Conservation (phyloP, 2,888 invertebrate genomes). For the Petrolisthes cinctipes region DNA sequence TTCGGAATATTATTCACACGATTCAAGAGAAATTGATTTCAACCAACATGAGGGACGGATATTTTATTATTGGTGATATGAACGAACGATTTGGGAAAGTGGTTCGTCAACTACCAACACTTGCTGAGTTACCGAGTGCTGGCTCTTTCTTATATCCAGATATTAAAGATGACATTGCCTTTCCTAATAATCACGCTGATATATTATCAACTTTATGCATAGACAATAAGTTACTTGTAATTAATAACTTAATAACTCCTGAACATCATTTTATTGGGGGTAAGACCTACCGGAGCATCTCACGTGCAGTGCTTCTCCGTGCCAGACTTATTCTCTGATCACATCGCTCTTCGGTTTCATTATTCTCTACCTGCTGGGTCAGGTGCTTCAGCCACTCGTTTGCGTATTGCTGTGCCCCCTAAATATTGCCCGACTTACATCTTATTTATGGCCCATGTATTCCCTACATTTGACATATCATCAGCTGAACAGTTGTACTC, state of each 20-base stretch:
- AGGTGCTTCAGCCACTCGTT: too few species aligned
- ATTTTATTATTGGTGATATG: not conserved
- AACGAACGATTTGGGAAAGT: not conserved
- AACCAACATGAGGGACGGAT: not conserved
- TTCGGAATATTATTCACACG: not conserved
- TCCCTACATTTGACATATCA: too few species aligned
- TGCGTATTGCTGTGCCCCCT: too few species aligned
- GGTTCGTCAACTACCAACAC: not conserved
- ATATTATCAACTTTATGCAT: too few species aligned
- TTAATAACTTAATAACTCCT: slow-evolving; percentile 13
- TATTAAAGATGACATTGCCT: not conserved
- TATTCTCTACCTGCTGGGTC: too few species aligned
- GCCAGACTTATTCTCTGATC: too few species aligned
- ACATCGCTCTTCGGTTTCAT: too few species aligned
- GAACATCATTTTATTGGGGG: slow-evolving; percentile 2
- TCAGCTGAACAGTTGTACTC: too few species aligned
- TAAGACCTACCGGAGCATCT: slow-evolving; percentile 24
- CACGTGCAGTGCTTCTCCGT: too few species aligned
- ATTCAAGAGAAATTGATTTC: not conserved
- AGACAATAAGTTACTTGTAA: slow-evolving; percentile 11
- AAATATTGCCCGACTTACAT: too few species aligned
- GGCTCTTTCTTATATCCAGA: not conserved
- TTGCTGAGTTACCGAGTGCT: not conserved
- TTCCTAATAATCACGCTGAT: not conserved
- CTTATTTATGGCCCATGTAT: too few species aligned